Evolutionary conservation across 2,113 vertebrate genomes (phyloP), one percentile per base, ranked within the genome.

Genomic region (Esox niger): DNA sequence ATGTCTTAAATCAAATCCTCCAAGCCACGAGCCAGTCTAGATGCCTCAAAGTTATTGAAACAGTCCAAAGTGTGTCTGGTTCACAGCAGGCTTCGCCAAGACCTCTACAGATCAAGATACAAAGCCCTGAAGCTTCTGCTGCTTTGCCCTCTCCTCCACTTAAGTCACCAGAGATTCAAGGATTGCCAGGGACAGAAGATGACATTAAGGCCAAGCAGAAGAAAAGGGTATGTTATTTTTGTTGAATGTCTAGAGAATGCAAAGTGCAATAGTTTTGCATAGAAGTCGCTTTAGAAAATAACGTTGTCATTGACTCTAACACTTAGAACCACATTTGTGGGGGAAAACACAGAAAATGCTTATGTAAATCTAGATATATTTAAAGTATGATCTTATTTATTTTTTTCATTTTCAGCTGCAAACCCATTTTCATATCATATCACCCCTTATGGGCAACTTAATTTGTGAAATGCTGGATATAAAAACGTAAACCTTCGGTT

Each of bases 161-260:
- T 21, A 11, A 23, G 10, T 61, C 58, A 35, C 7, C 30, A n/a
- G 30, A 23, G 30, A 33, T 8, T 35, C 31, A 11, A 7, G n/a
- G 20, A 21, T n/a, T 10, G 10, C n/a, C 59, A 4, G 59, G 7
- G n/a, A 15, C 59, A 5, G 59, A 61, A 20, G 31, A 61, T 32
- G 59, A 61, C 23, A 61, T 61, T 4, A 33, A 61, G 59, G 32
- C 59, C 32, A 61, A 61, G 35, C 59, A 61, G 32, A 61, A 61
- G 32, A 61, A 35, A 61, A 32, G 59, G 59, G 59, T 61, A 61
- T 25, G 59, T 33, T 4, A 35, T 13, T 6, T 35, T 15, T 2
- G 20, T 33, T 33, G 6, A 61, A 35, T 35, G 3, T 33, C 31
- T 9, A 61, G 32, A 21, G 35, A 61, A 38, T 38, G 11, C 5